A percentile compares a stretch with the other conserved stretches of the same genome.
phyloP scores from a whole-genome alignment of 2,797 vertebrate genomes.

The Danio jaintianensis region DNA sequence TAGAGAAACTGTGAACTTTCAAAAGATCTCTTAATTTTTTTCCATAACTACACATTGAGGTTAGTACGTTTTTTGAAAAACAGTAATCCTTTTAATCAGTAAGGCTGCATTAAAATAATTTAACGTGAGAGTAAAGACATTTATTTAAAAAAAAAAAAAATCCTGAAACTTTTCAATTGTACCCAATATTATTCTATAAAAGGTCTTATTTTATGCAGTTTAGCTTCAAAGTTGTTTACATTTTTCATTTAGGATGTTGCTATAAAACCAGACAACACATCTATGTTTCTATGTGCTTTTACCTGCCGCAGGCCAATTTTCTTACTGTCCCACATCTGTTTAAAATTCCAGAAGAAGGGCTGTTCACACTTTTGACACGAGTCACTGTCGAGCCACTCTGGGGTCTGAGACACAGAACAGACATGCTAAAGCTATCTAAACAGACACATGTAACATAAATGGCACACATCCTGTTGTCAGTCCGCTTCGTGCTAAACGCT shows the following conservation, averaged over 20 bases:
- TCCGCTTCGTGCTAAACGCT: background rate
- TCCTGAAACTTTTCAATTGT: too few species aligned
- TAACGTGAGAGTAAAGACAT: background rate
- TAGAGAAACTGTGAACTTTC: too few species aligned
- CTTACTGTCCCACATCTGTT: conserved; percentile 99
- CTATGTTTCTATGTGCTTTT: conserved; percentile 4
- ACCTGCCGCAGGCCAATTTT: conserved; percentile 98
- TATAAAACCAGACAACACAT: background rate
- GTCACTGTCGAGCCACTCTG: conserved; percentile 97
- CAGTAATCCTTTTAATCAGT: too few species aligned
- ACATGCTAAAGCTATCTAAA: conserved; percentile 17
- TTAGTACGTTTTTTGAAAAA: too few species aligned
- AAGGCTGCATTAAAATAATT: background rate
- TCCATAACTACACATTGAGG: too few species aligned
- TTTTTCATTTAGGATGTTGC: background rate
- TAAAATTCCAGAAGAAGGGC: conserved; percentile 99
- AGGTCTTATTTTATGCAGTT: background rate
- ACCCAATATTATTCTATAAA: background rate
- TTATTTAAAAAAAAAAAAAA: background rate
- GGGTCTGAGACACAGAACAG: conserved; percentile 80
- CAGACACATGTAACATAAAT: conserved; percentile 26
- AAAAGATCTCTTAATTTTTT: too few species aligned
- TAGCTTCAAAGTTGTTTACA: background rate
- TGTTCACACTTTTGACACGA: conserved; percentile 98
- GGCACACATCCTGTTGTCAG: background rate